phyloP scores from a whole-genome alignment of 2,113 vertebrate species.

The Cavia aperea region DNA sequence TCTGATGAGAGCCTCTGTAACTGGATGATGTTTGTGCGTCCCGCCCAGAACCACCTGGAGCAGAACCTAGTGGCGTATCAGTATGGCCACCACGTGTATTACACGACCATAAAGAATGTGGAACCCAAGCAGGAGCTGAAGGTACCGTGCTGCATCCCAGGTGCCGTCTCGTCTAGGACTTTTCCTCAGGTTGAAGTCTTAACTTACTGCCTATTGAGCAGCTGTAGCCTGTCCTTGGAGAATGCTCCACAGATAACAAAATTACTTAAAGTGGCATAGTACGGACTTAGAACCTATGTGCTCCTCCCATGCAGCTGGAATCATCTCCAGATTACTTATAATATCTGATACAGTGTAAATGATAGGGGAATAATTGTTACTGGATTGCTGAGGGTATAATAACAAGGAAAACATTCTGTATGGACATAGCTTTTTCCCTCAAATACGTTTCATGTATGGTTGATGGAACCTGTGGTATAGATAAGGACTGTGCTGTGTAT shows the following conservation, averaged over 20 bases:
- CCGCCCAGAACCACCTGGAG: constrained; percentile 95
- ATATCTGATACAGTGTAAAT: not conserved
- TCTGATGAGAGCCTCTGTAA: constrained; percentile 95
- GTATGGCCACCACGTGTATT: constrained; percentile 95
- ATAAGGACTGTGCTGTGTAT: not conserved
- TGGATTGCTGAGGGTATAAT: not conserved
- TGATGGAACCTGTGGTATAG: not conserved
- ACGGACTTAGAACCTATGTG: not conserved
- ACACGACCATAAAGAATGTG: constrained; percentile 95
- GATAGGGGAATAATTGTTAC: not conserved
- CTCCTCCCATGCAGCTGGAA: not conserved
- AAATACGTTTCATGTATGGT: not conserved
- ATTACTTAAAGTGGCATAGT: not conserved
- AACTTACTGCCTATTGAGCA: not conserved
- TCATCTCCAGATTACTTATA: not conserved
- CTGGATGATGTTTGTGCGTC: constrained; percentile 99
- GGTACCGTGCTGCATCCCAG: constrained; percentile 70
- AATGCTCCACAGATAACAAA: not conserved
- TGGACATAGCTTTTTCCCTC: not conserved
- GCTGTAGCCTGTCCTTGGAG: not conserved
- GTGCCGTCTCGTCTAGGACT: not conserved
- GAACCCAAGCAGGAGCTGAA: constrained; percentile 98
- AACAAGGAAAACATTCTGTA: not conserved
- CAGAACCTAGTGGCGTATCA: constrained; percentile 99
- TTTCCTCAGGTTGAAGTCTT: not conserved